These are phyloP conservation scores for Nephrocerus scutellatus DNA, from an alignment of 2,888 invertebrate genomes.

Conservation along the genomic window DNA sequence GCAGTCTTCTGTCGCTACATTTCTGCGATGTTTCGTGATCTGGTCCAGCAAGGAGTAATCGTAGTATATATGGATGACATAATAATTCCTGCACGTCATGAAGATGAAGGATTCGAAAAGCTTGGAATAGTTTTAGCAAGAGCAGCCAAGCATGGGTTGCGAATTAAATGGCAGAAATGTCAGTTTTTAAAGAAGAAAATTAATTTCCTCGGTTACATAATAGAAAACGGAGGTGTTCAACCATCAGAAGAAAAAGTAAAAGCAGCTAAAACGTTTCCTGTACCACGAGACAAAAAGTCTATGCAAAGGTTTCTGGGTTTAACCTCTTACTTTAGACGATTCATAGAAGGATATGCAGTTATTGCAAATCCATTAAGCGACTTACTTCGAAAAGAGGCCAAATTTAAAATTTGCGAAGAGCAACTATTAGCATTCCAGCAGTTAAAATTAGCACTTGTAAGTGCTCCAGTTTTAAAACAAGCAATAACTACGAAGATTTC, in stretches of 20 bases:
- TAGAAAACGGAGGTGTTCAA: conserved; percentile 5
- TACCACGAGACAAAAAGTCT: conserved; percentile 1
- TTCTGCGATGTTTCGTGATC: conserved; percentile 1
- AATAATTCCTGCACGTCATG: conserved; percentile 4
- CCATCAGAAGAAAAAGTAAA: conserved; percentile 5
- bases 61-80: conserved; percentile 12
- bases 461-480: conserved; percentile 15
- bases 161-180: conserved; percentile 13
- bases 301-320: conserved; percentile 10
- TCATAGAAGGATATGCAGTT: conserved; percentile 22
- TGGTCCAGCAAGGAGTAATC: not conserved
- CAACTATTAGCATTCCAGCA: conserved; percentile 9
- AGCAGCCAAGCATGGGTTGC: conserved; percentile 13
- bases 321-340: conserved; percentile 11
- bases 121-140: conserved; percentile 6
- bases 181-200: conserved; percentile 8
- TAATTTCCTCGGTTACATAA: conserved; percentile 11
- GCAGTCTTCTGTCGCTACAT: conserved; percentile 11
- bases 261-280: conserved; percentile 4
- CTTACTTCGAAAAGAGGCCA: conserved; percentile 1
- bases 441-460: conserved; percentile 7
- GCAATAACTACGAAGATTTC: too few species aligned
- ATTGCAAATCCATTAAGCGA: conserved; percentile 34
- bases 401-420: conserved; percentile 12
- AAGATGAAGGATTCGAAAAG: conserved; percentile 1